Evolutionary conservation across 2,797 vertebrate genomes (phyloP), one percentile per base, ranked within the genome.

Genomic region (Coranthus polyacanthus): DNA sequence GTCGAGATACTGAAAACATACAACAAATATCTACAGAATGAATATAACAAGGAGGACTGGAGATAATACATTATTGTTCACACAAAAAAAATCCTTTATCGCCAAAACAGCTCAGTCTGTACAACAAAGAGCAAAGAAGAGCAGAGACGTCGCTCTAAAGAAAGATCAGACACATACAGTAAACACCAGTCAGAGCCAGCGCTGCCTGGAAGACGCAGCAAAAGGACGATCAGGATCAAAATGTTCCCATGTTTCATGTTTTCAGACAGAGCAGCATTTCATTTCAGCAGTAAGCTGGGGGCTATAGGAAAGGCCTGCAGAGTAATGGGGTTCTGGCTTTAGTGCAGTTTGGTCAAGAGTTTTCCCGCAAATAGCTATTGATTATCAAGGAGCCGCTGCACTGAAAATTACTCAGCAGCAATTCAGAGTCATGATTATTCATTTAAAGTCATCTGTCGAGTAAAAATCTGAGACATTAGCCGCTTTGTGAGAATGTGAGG

Each of bases 221-320:
- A 79, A 72, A 78, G 61, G 73, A 79, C 34, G 63, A 72, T 79
- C 69, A 56, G 65, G 60, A 86, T 80, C 74, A 83, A 81, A 68
- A 71, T 63, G 69, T 69, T 58, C 5, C 63, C 63, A 62, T 82
- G 78, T 66, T 74, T 79, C 78, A 79, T 72, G 80, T 69, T 63
- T 82, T 68, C 57, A 64, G 74, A 75, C 57, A 32, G 57, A 47
- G 50, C 18, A 60, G 56, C 57, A 15, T 80, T 85, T 81, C 67
- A 69, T 85, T 64, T 75, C 53, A 63, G 61, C 13, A 12, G 53
- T 76, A 63, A 82, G 80, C 71, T 75, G 71, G 22, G 41, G 47
- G 75, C 86, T 65, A 58, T 44, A 68, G 67, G 46, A 42, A 60
- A 68, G 62, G 65, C 62, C 75, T 62, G 8, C 2, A 52, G 57